Percentiles rank a stretch among this genome's conserved stretches.
These are phyloP conservation scores for Solenodon paradoxus DNA, from an alignment of 2,113 vertebrate genomes.

Conservation along the genomic window DNA sequence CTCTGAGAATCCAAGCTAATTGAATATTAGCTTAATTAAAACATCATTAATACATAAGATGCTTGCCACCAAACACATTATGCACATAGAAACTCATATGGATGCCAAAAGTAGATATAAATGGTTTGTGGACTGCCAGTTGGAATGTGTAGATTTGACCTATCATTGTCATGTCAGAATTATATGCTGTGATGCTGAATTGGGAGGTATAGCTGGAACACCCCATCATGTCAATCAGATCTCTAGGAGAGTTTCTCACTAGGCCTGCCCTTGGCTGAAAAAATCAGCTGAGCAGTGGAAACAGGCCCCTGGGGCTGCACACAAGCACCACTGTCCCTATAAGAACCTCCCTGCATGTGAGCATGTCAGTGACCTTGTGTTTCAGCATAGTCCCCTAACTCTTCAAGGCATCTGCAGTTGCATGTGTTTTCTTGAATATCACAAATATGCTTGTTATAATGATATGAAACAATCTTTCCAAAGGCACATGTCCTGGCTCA, in stretches of 20 bases:
- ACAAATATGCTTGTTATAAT: background rate
- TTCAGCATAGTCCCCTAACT: background rate
- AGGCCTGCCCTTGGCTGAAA: background rate
- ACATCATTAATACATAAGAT: background rate
- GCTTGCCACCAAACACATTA: background rate
- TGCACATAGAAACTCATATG: background rate
- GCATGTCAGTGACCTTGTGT: background rate
- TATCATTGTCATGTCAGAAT: background rate
- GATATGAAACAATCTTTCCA: background rate
- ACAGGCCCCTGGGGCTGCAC: background rate
- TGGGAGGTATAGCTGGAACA: background rate
- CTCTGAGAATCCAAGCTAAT: background rate
- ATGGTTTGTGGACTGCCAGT: background rate
- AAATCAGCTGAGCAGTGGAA: background rate
- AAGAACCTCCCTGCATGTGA: background rate
- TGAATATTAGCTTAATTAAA: constrained; percentile 45
- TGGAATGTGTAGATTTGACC: background rate
- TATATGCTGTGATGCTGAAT: background rate
- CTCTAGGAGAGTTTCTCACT: background rate
- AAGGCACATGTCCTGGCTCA: background rate
- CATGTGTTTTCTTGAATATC: background rate
- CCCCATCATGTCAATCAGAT: background rate
- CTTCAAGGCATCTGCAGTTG: background rate
- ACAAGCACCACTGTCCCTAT: background rate
- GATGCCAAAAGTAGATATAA: background rate